phyloP scores from a whole-genome alignment of 2,113 vertebrate genomes.

The Sialia sialis region DNA sequence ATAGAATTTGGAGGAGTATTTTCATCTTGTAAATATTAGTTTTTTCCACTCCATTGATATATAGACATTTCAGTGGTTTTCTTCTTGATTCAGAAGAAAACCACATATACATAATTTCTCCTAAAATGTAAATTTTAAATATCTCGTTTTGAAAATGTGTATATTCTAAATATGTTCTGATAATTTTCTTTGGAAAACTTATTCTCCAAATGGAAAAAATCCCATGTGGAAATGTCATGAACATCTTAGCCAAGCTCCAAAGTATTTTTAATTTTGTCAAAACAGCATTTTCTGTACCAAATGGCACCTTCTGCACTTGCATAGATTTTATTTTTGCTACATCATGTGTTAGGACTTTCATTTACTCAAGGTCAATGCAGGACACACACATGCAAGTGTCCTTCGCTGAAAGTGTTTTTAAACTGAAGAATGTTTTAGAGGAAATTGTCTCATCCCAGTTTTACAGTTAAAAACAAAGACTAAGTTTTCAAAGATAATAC shows the following conservation, averaged over 20 bases:
- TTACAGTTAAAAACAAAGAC: not conserved
- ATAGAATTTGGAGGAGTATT: not conserved
- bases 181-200: not conserved
- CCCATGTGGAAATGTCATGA: not conserved
- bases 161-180: not conserved
- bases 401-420: not conserved
- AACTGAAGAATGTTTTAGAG: not conserved
- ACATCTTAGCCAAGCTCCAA: not conserved
- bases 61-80: not conserved
- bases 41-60: not conserved
- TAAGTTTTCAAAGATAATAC: not conserved
- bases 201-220: not conserved
- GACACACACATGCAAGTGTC: not conserved
- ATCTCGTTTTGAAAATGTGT: not conserved
- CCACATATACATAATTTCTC: not conserved
- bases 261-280: not conserved
- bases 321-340: not conserved
- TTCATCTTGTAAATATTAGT: not conserved
- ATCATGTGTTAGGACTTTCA: not conserved
- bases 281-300: not conserved
- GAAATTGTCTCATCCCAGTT: not conserved
- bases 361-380: not conserved
- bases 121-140: not conserved
- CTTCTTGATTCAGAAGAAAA: not conserved
- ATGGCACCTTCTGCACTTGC: not conserved